phyloP scores from a whole-genome alignment of 2,797 vertebrate species.

The Enteromius trimaculatus region DNA sequence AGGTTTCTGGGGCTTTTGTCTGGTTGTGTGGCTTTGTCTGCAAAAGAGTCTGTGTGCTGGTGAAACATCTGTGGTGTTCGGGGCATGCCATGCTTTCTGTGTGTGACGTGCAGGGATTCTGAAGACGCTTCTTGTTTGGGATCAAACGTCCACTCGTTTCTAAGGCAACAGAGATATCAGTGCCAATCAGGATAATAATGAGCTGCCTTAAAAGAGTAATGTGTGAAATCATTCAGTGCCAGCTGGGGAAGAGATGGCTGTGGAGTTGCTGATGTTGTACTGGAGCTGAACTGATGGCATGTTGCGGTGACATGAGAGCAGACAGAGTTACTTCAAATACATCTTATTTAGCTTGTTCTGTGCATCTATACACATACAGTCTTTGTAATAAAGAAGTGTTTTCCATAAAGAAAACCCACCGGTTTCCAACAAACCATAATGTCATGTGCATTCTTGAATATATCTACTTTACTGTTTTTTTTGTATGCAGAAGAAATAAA shows the following conservation, averaged over 20 bases:
- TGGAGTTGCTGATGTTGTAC: neutral
- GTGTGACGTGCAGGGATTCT: conserved; percentile 17
- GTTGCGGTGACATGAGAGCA: neutral
- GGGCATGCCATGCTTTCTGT: conserved; percentile 27
- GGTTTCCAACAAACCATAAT: neutral
- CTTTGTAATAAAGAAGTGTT: neutral
- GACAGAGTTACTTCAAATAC: neutral
- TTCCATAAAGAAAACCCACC: neutral
- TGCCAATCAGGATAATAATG: conserved; percentile 35
- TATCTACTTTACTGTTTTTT: neutral
- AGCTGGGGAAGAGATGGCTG: conserved; percentile 2
- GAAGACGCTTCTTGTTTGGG: conserved; percentile 21
- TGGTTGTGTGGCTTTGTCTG: conserved; percentile 1
- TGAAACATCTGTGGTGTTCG: conserved; percentile 28
- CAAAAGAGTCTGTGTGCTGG: conserved; percentile 2
- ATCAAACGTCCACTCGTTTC: conserved; percentile 45
- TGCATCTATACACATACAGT: neutral
- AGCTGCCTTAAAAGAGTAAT: conserved; percentile 45
- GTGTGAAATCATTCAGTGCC: conserved; percentile 18
- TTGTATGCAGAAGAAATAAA: neutral
- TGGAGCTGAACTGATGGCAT: conserved; percentile 13
- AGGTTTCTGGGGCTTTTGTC: conserved; percentile 23
- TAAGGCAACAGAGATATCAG: conserved; percentile 53
- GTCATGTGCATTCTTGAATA: neutral
- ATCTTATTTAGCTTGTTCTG: neutral